phyloP scores from a whole-genome alignment of 2,888 invertebrate genomes.

The Platycheirus albimanus region DNA sequence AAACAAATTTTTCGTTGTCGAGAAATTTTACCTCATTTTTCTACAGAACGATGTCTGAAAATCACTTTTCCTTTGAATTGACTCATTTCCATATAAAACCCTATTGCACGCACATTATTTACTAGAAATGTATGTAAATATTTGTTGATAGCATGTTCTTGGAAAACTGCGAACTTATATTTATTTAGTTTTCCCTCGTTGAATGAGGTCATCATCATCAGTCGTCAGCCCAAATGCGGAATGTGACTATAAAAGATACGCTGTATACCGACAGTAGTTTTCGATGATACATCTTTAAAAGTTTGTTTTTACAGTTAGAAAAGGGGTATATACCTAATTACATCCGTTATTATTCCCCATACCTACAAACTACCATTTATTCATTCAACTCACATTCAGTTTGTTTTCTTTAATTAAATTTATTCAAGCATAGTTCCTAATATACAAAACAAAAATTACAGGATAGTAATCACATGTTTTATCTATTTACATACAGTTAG shows the following conservation, averaged over 20 bases:
- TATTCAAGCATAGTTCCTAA: constrained; percentile 35
- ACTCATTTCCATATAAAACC: constrained; percentile 27
- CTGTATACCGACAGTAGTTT: neutral
- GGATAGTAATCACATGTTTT: constrained; percentile 2
- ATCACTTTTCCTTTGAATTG: constrained; percentile 3
- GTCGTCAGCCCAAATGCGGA: neutral
- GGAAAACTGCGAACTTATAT: neutral
- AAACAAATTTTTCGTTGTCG: no score
- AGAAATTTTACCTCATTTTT: constrained; percentile 7
- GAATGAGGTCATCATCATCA: constrained; percentile 29
- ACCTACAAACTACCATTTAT: no score
- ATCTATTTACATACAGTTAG: no score
- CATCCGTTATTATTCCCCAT: constrained; percentile 36
- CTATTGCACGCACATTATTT: no score
- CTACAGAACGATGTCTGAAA: neutral
- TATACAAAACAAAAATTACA: constrained; percentile 1
- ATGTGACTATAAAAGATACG: neutral
- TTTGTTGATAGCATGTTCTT: neutral
- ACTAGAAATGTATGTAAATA: no score
- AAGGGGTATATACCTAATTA: constrained; percentile 15
- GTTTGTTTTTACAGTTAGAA: constrained; percentile 9
- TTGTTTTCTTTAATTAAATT: constrained; percentile 63
- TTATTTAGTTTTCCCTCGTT: neutral
- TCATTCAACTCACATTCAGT: neutral
- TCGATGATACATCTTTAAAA: no score